Evolutionary conservation across 2,888 invertebrate species (phyloP), one percentile per base, ranked within the genome.

Genomic region (Cacoxenus indagator): DNA sequence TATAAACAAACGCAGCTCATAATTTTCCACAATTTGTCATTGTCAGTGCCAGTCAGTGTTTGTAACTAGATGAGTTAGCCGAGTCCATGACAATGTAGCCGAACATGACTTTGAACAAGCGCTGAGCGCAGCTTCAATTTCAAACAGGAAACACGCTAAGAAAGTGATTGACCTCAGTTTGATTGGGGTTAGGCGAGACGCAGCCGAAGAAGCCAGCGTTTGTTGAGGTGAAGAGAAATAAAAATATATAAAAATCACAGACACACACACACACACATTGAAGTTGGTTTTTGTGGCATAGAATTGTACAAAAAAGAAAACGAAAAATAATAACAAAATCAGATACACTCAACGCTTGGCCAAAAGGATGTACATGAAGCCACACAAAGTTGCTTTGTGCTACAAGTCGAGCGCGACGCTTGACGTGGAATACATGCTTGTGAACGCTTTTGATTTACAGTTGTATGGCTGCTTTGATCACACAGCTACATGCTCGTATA

Each of bases 81-180:
- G 3, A 22, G 11, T 9, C 51, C n/a, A n/a, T n/a, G n/a, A 51
- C n/a, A 37, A 37, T 37, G 37, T 4, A 51, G 51, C 24, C 9
- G 22, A 51, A 22, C 51, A 51, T 17, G 8, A 14, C 8, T 51
- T 51, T 51, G 4, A 51, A 5, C 51, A 51, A 51, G 9, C 51
- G 17, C 19, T 22, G 19, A 51, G 37, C 59, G 11, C 31, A 29
- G 59, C 31, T 17, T 59, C 31, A 59, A 59, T 59, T 59, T 57
- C 31, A n/a, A 59, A 59, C 59, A 59, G 59, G 59, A 59, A 59
- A 59, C 26, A 31, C 59, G n/a, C 19, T 59, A 59, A 59, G 59
- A 59, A 59, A 59, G 59, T 59, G 59, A 59, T 11, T 59, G 59
- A 59, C 59, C 59, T 59, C 59, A 59, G n/a, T 31, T 59, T 59